A percentile compares a stretch with the other conserved stretches of the same genome.
These are phyloP conservation scores for Pyrrhosoma nymphula DNA, from an alignment of 2,888 invertebrate genomes.

Conservation along the genomic window DNA sequence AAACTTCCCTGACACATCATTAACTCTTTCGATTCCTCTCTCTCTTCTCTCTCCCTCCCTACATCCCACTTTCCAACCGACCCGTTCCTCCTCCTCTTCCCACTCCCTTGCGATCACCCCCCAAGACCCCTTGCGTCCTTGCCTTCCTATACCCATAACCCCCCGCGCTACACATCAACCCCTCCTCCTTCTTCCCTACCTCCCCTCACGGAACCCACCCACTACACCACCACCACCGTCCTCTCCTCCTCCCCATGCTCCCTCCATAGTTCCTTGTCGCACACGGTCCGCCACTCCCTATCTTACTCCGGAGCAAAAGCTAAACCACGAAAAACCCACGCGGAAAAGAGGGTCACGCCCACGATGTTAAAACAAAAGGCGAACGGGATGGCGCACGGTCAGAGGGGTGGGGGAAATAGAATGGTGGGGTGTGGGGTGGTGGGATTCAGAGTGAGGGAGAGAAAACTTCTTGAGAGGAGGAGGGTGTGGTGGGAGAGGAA, in stretches of 20 bases:
- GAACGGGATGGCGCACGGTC: not conserved
- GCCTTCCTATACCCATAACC: slow-evolving; percentile 39
- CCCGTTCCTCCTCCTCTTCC: not conserved
- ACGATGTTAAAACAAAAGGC: slow-evolving; percentile 60
- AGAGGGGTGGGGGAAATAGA: not conserved
- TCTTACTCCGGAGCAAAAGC: slow-evolving; percentile 28
- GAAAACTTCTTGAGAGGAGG: not conserved
- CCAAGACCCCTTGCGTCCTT: slow-evolving; percentile 45
- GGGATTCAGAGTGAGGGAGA: no score
- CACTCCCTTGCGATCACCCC: not conserved
- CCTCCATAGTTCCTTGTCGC: slow-evolving; percentile 13
- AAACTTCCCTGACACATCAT: slow-evolving; percentile 67
- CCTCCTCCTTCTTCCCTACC: slow-evolving; percentile 20
- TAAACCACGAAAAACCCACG: slow-evolving; percentile 64
- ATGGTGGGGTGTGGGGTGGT: not conserved
- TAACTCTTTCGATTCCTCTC: slow-evolving; percentile 63
- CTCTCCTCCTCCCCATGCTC: not conserved
- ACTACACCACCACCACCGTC: slow-evolving; percentile 49
- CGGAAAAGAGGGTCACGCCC: slow-evolving; percentile 60
- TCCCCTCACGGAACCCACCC: not conserved
- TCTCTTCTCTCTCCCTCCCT: not conserved
- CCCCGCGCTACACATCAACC: slow-evolving; percentile 44
- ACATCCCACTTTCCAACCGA: not conserved
- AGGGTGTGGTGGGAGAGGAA: not conserved
- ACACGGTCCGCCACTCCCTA: slow-evolving; percentile 57